Conservation (phyloP, 2,113 vertebrate species). For the Plecotus auritus region DNA sequence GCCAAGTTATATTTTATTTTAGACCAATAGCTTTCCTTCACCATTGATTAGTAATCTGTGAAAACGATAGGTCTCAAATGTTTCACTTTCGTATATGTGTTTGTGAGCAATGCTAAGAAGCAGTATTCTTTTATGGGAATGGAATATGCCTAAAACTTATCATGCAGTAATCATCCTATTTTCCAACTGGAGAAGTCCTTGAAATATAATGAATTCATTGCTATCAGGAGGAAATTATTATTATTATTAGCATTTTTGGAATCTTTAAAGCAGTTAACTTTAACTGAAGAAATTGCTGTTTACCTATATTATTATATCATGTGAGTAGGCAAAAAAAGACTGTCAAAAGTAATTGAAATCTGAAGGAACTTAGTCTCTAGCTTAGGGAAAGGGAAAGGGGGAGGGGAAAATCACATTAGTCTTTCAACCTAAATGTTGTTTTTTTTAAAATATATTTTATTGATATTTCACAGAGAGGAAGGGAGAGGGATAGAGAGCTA, state of each 20-base stretch:
- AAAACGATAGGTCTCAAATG: not conserved
- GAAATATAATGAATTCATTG: constrained; percentile 33
- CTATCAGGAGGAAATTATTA: not conserved
- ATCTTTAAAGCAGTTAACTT: constrained; percentile 5
- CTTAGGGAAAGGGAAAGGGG: not conserved
- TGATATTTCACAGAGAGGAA: no score
- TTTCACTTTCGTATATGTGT: not conserved
- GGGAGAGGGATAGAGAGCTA: no score
- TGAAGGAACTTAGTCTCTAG: not conserved
- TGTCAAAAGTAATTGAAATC: constrained; percentile 2
- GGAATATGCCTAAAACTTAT: not conserved
- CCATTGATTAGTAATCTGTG: not conserved
- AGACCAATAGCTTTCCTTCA: not conserved
- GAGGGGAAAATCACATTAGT: not conserved
- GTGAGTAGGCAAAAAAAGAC: not conserved
- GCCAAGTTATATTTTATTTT: not conserved
- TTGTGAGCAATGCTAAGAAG: constrained; percentile 22
- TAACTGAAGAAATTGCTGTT: constrained; percentile 9
- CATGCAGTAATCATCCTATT: not conserved
- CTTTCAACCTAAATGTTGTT: not conserved
- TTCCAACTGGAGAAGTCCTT: not conserved
- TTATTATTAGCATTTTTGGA: constrained; percentile 1
- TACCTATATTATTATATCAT: not conserved
- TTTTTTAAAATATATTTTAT: no score
- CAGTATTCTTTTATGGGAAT: constrained; percentile 1